Base-by-base conservation (phyloP, 35 echinoderm and acorn worm species). In the Lytechinus variegatus region DNA sequence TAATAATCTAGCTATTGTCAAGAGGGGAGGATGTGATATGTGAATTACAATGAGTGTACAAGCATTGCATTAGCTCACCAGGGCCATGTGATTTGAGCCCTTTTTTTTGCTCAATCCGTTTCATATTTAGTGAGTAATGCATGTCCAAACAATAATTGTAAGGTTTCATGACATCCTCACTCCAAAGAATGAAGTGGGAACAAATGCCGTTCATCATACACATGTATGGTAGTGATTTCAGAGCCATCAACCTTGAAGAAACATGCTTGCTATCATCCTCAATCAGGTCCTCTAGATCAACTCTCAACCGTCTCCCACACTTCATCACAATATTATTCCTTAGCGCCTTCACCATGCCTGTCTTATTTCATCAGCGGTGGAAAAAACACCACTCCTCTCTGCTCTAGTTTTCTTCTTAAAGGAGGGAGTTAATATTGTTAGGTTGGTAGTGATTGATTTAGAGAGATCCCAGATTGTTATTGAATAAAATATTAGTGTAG, bases 381-480 rank as follows among this genome's bases (percentile, higher is more conserved):
- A 56, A 71, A 71, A 71, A 71, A 71, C 14, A 71, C 5, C 61
- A 71, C 61, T 14, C 16, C 61, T 21, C 61, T 21, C 24, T 71
- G 61, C 61, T 71, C 61, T 71, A 71, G 61, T 71, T 71, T 71
- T 71, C 61, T 71, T 71, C 61, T 71, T 71, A 71, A 71, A 71
- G 61, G 14, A 19, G 24, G 12, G 61, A 71, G 16, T 71, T 71
- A 71, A 71, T 21, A 71, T 71, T 71, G 61, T 71, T 71, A 71
- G 24, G 14, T 5, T 71, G 14, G 61, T 71, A 21, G 14, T 71
- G 12, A 71, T 71, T 71, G 61, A 71, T 71, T 71, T 71, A 71
- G 16, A 71, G 61, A 21, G 16, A 71, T 19, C 14, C 61, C 55
- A 56, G 55, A 56, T 71, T 14, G 61, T 71, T 71, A 71, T 19